Conservation (phyloP, 2,113 vertebrate species). For the Pampusana beccarii region DNA sequence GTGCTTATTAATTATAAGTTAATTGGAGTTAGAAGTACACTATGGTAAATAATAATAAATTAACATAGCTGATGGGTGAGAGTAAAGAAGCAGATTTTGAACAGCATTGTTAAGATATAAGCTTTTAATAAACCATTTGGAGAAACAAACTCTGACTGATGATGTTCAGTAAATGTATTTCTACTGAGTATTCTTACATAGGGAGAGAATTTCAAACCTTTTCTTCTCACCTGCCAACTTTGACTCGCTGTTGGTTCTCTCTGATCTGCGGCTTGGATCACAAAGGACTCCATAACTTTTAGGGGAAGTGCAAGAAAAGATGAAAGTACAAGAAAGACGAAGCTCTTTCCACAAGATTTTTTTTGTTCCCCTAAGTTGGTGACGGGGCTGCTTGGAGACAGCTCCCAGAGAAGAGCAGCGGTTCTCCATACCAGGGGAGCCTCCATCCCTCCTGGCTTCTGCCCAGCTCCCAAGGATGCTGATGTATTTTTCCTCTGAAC, state of each 20-base stretch:
- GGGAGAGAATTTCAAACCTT: neutral
- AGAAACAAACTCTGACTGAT: neutral
- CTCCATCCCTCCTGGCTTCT: neutral
- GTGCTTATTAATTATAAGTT: conserved; percentile 66
- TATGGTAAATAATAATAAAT: conserved; percentile 67
- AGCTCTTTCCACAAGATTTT: neutral
- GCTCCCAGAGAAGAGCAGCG: neutral
- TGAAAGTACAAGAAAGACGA: neutral
- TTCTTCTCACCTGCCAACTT: neutral
- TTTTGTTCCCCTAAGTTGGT: too few species aligned
- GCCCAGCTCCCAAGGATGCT: neutral
- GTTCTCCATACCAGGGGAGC: rapidly evolving
- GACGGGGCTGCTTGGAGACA: too few species aligned
- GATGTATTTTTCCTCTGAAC: neutral
- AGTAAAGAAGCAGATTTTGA: neutral
- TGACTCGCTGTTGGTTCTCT: neutral
- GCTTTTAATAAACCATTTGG: neutral
- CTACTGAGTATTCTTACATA: neutral
- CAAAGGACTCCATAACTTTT: neutral
- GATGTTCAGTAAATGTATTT: neutral
- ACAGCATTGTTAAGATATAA: neutral
- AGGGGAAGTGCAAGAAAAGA: neutral
- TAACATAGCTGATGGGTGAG: conserved; percentile 39
- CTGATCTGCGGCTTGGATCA: neutral
- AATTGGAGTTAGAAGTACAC: conserved; percentile 56